Evolutionary conservation across 2,888 invertebrate genomes (phyloP).

Genomic region (Cantharis flavilabris): DNA sequence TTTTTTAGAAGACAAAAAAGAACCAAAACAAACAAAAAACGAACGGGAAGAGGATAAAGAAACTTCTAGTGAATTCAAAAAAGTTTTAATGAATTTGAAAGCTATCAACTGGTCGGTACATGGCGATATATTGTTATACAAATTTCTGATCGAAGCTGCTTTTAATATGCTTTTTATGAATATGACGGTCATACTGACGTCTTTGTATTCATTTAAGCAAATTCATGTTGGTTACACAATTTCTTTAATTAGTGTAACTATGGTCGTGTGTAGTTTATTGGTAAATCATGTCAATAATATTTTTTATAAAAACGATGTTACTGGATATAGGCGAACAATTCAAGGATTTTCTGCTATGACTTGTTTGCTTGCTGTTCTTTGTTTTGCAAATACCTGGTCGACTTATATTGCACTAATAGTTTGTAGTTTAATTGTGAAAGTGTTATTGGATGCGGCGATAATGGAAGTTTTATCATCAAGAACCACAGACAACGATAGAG

Average conservation of each 20-base stretch:
- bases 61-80: constrained; percentile 40
- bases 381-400: constrained; percentile 38
- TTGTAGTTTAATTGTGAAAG: constrained; percentile 59
- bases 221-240: constrained; percentile 64
- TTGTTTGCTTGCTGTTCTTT: constrained; percentile 50
- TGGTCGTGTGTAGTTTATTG: constrained; percentile 58
- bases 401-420: constrained; percentile 58
- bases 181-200: constrained; percentile 58
- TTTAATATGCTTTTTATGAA: constrained; percentile 62
- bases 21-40: neutral
- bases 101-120: constrained; percentile 60
- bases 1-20: neutral
- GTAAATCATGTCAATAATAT: constrained; percentile 57
- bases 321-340: constrained; percentile 56
- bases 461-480: constrained; percentile 62
- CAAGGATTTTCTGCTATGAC: constrained; percentile 60
- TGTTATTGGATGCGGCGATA: constrained; percentile 60
- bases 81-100: constrained; percentile 55
- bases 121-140: constrained; percentile 61
- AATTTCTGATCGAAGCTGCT: constrained; percentile 61
- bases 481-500: constrained; percentile 59
- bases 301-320: constrained; percentile 56
- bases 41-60: neutral
- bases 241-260: constrained; percentile 61
- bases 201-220: constrained; percentile 58